Base-by-base conservation (phyloP, 2,888 invertebrate genomes). In the Zygaena filipendulae region DNA sequence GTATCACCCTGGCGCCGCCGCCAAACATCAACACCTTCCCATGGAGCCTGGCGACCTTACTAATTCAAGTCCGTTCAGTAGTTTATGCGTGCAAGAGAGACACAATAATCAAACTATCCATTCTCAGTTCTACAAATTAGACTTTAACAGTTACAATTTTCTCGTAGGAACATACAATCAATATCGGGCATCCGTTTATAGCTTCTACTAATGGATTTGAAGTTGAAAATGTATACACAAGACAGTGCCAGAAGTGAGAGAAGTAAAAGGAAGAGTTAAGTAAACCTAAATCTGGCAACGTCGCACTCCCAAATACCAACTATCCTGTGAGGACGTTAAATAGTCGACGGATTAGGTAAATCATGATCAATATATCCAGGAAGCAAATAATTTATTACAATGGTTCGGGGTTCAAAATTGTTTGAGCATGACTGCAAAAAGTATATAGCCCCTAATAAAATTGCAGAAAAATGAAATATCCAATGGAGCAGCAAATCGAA, bases 361-460 rank as follows among this genome's bases (percentile, higher is more conserved):
- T 24, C 14, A 14, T 13, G 24, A 24, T 24, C 24, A 24, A 24
- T 24, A 24, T 24, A 24, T 24, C 24, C 14, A 11, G 24, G 24
- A 24, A 8, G 24, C 13, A n/a, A 11, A 24, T 13, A 24, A 24
- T 24, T n/a, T 24, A 24, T 24, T 8, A 24, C 24, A 12, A 24
- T 24, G 24, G 14, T 13, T 13, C 13, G 24, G 24, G 24, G 24
- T 24, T 24, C 24, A 24, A 24, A 13, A 24, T 13, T 24, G 24
- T 24, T 24, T 11, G n/a, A 13, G 24, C 16, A 16, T 6, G 4
- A 16, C 16, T 16, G 16, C 16, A 16, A 7, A 11, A 22, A 22
- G 22, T 10, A 22, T 22, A 22, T 22, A 7, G 22, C 22, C 4
- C n/a, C n/a, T 10, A 4, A 22, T 22, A 22, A 20, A 20, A 20